phyloP scores from a whole-genome alignment of 2,888 invertebrate genomes.

The Scelioninae gen. 2 region DNA sequence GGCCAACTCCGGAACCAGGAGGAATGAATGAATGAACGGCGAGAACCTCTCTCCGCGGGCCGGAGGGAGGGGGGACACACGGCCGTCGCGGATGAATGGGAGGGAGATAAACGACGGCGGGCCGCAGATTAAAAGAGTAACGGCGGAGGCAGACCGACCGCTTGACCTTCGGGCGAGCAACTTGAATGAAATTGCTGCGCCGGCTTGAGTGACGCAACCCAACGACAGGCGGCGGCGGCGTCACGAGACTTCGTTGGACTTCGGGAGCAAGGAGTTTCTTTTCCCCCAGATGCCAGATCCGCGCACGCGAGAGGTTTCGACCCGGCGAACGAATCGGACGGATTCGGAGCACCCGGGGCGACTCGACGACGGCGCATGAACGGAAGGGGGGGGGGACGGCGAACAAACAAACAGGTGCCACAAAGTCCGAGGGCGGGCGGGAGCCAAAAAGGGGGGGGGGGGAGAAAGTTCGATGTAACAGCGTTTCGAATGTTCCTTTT shows the following conservation, averaged over 20 bases:
- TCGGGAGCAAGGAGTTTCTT: slow-evolving; percentile 50
- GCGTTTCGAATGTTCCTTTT: too few species aligned
- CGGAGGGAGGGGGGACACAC: slow-evolving; percentile 36
- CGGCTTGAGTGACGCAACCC: slow-evolving; percentile 70
- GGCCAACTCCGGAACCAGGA: slow-evolving; percentile 46
- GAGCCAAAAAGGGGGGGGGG: too few species aligned
- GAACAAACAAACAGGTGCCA: too few species aligned
- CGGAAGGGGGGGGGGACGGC: too few species aligned
- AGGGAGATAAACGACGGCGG: slow-evolving; percentile 46
- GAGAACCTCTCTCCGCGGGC: slow-evolving; percentile 66
- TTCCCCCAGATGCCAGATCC: slow-evolving; percentile 32
- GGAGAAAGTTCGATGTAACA: too few species aligned
- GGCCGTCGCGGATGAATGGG: slow-evolving; percentile 38
- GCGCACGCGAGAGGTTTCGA: too few species aligned
- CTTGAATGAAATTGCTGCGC: slow-evolving; percentile 72
- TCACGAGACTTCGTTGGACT: slow-evolving; percentile 59
- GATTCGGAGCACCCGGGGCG: too few species aligned
- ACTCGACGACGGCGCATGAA: too few species aligned
- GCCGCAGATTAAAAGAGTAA: slow-evolving; percentile 59
- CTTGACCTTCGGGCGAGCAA: slow-evolving; percentile 73
- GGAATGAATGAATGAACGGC: slow-evolving; percentile 69
- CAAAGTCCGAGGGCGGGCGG: too few species aligned
- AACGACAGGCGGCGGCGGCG: slow-evolving; percentile 57
- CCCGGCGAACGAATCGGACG: too few species aligned
- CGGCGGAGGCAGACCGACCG: slow-evolving; percentile 66